Conservation (phyloP, 2,113 vertebrate species). For the Taxidea taxus region DNA sequence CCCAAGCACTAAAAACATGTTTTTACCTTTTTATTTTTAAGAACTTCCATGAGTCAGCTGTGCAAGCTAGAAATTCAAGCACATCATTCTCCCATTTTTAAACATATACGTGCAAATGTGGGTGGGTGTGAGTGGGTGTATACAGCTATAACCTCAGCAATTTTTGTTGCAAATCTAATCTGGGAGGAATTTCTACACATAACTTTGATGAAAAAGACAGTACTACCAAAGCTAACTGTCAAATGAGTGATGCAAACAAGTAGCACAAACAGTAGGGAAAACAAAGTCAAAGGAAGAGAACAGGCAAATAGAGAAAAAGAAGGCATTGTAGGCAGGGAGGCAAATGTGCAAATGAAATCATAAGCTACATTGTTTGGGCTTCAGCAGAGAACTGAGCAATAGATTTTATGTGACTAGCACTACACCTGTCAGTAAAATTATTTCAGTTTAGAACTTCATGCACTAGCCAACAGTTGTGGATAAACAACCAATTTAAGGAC, state of each 20-base stretch:
- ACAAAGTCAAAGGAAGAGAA: background rate
- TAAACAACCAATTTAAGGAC: background rate
- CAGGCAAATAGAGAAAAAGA: background rate
- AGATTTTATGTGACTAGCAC: background rate
- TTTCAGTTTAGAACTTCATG: background rate
- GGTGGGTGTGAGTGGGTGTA: background rate
- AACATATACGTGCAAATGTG: background rate
- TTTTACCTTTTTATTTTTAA: background rate
- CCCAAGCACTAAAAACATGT: background rate
- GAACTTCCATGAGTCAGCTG: background rate
- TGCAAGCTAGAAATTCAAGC: background rate
- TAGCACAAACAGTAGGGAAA: background rate
- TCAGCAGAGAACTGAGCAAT: background rate
- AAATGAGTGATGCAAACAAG: background rate
- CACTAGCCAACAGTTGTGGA: background rate
- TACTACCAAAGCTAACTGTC: background rate
- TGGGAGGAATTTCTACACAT: background rate
- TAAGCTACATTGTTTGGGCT: background rate
- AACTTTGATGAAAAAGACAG: background rate
- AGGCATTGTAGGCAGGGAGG: background rate
- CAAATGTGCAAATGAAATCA: background rate
- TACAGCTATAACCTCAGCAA: background rate
- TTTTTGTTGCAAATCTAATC: background rate
- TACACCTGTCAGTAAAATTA: background rate
- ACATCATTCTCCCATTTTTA: background rate